Base-by-base conservation (phyloP, 2,113 vertebrate species). In the Zeus faber region DNA sequence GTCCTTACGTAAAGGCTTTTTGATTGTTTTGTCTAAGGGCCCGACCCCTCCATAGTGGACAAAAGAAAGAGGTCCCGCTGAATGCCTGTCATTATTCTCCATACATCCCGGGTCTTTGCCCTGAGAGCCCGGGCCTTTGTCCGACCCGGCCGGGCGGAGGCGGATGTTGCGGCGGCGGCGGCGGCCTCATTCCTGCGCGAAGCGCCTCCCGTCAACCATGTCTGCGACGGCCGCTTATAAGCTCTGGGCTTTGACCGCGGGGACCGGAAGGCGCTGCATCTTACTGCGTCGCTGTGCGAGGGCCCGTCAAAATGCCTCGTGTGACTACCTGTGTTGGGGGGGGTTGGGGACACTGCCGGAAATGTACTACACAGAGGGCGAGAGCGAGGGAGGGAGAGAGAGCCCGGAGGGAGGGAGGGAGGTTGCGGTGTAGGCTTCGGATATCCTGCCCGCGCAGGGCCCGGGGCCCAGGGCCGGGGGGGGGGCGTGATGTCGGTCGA, bases 251-350 rank as follows among this genome's bases (percentile, higher is more conserved):
- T 33, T 43, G 14, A 46, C 21, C 13, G 25, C 48, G 7, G 49
- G 2, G 26, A 40, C 45, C 31, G 62, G 70, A 79, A 77, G 72
- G 81, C 75, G 66, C 70, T 57, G n/a, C 69, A 57, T 72, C 64
- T 64, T 54, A 33, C 18, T 52, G 51, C 5, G 16, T 17, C 5
- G 22, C 18, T 21, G 64, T 51, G 31, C 16, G n/a, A 11, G 47
- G 41, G 58, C 63, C 72, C n/a, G 81, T 82, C 77, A 68, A 46
- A 17, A 62, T 55, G 73, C 56, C 76, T 72, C 52, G 54, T 49
- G 9, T 68, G 62, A 66, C 71, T 77, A 70, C 77, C 72, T 77
- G 67, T 55, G 55, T 61, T 52, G 60, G 57, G 66, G 66, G 45
- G 47, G 65, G 56, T 25, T 31, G 70, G 54, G 23, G 58, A 57